These are phyloP conservation scores for Conus ventricosus DNA, from an alignment of 1,140 invertebrate genomes.

Conservation along the genomic window DNA sequence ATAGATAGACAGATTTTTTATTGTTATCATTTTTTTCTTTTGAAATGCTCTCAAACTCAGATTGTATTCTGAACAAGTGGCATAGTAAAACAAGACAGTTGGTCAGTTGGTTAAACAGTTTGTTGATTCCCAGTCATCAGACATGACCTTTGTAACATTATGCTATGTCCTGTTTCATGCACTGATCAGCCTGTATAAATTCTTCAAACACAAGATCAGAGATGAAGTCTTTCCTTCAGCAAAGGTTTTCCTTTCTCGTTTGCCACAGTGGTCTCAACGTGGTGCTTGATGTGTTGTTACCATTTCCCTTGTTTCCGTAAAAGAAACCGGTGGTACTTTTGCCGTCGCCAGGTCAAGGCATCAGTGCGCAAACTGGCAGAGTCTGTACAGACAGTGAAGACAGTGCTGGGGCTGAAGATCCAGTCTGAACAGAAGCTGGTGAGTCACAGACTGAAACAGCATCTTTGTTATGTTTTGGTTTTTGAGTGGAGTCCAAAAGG, in stretches of 20 bases:
- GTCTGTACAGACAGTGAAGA: slow-evolving; percentile 73
- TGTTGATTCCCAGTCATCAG: neutral
- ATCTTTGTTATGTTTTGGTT: too few relatives aligned
- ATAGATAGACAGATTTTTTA: too few relatives aligned
- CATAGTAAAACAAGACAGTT: neutral
- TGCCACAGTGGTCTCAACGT: neutral
- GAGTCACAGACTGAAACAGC: slow-evolving; percentile 38
- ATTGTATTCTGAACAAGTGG: too few relatives aligned
- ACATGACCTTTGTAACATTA: too few relatives aligned
- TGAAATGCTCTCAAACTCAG: too few relatives aligned
- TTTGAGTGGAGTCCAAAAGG: too few relatives aligned
- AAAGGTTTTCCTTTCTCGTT: neutral
- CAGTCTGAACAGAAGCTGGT: slow-evolving; percentile 74
- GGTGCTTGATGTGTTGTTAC: neutral
- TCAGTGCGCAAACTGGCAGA: slow-evolving; percentile 70
- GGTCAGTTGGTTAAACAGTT: too few relatives aligned
- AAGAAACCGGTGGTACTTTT: neutral
- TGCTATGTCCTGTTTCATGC: too few relatives aligned
- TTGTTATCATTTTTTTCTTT: too few relatives aligned
- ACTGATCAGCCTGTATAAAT: too few relatives aligned
- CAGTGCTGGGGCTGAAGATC: slow-evolving; percentile 74
- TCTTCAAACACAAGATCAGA: too few relatives aligned
- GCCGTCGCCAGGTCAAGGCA: slow-evolving; percentile 52
- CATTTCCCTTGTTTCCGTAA: neutral
- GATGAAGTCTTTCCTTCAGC: neutral